Conservation (phyloP, 2,797 vertebrate genomes). For the Crocodylus rhombifer region DNA sequence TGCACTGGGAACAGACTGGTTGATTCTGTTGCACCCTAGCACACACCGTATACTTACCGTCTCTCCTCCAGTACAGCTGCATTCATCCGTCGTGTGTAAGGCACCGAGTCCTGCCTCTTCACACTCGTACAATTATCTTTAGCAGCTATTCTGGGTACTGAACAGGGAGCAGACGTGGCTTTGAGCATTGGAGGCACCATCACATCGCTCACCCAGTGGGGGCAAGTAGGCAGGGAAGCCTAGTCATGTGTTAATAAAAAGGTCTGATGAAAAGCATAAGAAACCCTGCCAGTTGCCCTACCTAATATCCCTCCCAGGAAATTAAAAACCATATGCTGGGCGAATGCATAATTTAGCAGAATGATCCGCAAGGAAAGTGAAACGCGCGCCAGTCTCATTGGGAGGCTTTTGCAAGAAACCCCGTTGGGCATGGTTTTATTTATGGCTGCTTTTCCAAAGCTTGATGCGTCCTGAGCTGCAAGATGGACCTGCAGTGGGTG, state of each 20-base stretch:
- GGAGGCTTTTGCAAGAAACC: neutral
- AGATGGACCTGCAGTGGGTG: neutral
- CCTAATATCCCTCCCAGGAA: neutral
- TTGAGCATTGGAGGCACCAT: neutral
- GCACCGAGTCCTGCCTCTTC: neutral
- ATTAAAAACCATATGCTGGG: neutral
- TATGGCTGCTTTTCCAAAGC: neutral
- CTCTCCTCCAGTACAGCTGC: neutral
- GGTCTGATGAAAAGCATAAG: neutral
- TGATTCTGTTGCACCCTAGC: neutral
- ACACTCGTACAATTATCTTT: too few species aligned
- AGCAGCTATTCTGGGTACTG: too few species aligned
- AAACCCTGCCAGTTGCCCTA: neutral
- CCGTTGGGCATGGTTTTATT: neutral
- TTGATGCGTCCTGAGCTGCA: neutral
- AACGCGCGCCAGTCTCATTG: neutral
- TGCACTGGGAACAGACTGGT: neutral
- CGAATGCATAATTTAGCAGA: neutral
- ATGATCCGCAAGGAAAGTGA: neutral
- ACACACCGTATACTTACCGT: neutral
- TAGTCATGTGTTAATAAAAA: neutral
- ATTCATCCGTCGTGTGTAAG: neutral
- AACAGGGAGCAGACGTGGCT: neutral
- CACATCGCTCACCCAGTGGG: neutral
- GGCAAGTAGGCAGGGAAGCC: neutral